These are phyloP conservation scores for Odontomyia ornata DNA, from an alignment of 2,888 invertebrate genomes.

Conservation along the genomic window DNA sequence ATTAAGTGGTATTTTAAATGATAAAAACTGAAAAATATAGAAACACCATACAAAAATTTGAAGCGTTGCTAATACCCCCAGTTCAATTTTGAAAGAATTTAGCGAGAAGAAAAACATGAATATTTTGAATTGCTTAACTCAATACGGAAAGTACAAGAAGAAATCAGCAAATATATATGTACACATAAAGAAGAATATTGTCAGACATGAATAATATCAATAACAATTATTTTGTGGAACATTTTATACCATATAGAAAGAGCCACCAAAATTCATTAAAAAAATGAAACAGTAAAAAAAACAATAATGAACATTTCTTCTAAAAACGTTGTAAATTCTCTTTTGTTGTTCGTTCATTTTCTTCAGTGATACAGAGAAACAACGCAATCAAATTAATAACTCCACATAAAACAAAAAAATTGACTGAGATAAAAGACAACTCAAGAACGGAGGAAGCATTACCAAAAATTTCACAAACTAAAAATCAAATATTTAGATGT, in stretches of 20 bases:
- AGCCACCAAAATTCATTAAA: slow-evolving; percentile 9
- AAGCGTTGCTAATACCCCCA: slow-evolving; percentile 12
- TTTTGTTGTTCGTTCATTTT: neutral
- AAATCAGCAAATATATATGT: slow-evolving; percentile 30
- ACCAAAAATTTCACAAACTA: too few relatives aligned
- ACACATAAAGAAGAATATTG: neutral
- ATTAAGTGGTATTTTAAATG: slow-evolving; percentile 6
- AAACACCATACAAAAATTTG: slow-evolving; percentile 39
- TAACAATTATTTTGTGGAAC: slow-evolving; percentile 22
- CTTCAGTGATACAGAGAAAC: neutral
- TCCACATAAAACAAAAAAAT: neutral
- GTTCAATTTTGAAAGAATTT: too few relatives aligned
- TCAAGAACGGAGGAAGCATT: too few relatives aligned
- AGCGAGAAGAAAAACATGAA: too few relatives aligned
- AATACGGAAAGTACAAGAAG: neutral
- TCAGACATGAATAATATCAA: slow-evolving; percentile 1
- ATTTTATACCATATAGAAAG: slow-evolving; percentile 28
- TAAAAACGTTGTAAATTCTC: neutral
- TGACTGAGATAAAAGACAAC: too few relatives aligned
- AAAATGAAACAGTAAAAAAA: neutral
- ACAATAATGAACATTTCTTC: neutral
- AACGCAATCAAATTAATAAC: neutral
- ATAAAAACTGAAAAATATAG: slow-evolving; percentile 5
- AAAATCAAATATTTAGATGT: slow-evolving; percentile 40
- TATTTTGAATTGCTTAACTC: slow-evolving; percentile 10